Percentiles rank a stretch among this genome's conserved stretches.
Conservation (phyloP, 2,797 vertebrate species). For the Pseudotriccus pelzelni region DNA sequence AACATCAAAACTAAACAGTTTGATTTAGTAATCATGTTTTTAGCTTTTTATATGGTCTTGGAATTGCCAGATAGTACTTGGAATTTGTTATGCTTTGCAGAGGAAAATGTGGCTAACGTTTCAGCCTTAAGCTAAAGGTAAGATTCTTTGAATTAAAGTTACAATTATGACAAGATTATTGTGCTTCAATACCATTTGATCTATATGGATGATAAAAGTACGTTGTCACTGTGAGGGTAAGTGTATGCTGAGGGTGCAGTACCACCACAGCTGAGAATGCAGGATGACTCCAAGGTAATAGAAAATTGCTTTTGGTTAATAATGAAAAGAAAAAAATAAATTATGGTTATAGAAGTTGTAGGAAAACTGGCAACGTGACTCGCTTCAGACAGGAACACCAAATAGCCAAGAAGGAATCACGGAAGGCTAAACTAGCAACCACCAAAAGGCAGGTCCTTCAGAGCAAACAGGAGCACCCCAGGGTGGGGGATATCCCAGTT, state of each 20-base stretch:
- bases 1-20: background rate
- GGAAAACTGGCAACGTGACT: background rate
- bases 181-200: slow-evolving; percentile 54
- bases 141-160: slow-evolving; percentile 55
- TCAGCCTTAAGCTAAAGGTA: slow-evolving; percentile 35
- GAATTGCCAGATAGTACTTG: background rate
- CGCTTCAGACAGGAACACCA: background rate
- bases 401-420: background rate
- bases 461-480: background rate
- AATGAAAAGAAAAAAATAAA: background rate
- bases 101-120: background rate
- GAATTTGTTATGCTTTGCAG: background rate
- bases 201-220: slow-evolving; percentile 77
- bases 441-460: background rate
- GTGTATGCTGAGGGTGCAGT: background rate
- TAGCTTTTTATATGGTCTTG: background rate
- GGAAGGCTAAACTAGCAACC: background rate
- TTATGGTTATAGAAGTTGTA: background rate
- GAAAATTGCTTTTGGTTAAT: background rate
- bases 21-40: background rate
- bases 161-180: slow-evolving; percentile 48
- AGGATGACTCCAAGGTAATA: rapidly evolving
- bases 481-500: background rate
- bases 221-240: background rate
- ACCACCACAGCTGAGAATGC: background rate